These are phyloP conservation scores for Clistopyga incitator DNA, from an alignment of 2,888 invertebrate genomes.

Conservation along the genomic window DNA sequence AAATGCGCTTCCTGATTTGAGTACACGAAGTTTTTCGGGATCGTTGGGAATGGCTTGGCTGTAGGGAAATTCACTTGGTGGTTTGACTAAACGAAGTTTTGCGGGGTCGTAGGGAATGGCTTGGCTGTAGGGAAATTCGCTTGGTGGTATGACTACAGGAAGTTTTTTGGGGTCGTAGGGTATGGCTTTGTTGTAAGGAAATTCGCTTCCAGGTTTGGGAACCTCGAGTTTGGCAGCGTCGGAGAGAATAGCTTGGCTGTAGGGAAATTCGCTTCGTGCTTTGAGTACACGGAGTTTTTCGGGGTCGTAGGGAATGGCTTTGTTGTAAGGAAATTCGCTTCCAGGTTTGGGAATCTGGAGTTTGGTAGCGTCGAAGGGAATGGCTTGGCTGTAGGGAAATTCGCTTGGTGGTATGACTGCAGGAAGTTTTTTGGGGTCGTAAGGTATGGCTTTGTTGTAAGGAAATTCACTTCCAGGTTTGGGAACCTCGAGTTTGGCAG, in stretches of 20 bases:
- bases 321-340: neutral
- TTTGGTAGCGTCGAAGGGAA: too few species aligned
- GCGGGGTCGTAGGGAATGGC: neutral
- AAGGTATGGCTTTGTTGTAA: neutral
- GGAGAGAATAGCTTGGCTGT: neutral
- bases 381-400: constrained; percentile 27
- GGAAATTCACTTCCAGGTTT: neutral
- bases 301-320: neutral
- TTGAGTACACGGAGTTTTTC: neutral
- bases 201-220: neutral
- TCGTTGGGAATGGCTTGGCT: constrained; percentile 54
- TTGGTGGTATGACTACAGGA: neutral
- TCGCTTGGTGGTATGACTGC: neutral
- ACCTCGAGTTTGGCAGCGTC: neutral
- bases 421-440: too few species aligned
- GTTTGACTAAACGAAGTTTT: neutral
- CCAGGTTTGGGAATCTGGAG: too few species aligned
- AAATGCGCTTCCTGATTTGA: neutral
- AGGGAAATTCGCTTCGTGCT: neutral
- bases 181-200: neutral
- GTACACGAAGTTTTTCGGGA: constrained; percentile 25
- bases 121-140: neutral
- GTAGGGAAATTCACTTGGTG: constrained; percentile 42
- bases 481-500: neutral
- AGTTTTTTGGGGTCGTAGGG: neutral